phyloP scores from a whole-genome alignment of 2,888 invertebrate genomes.

The Entomobrya proxima region DNA sequence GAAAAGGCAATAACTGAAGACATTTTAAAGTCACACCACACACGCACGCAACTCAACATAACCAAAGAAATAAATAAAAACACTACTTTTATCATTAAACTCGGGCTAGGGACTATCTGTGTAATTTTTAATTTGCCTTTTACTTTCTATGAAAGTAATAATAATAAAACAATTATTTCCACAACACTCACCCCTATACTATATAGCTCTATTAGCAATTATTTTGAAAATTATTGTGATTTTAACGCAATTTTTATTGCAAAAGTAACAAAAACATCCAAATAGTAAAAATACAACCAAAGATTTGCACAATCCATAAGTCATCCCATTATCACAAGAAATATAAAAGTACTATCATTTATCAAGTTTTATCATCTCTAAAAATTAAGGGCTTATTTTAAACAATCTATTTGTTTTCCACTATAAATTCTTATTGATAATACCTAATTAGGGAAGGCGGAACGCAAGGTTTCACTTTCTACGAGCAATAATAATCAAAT shows the following conservation, averaged over 20 bases:
- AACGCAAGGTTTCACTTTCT: background rate
- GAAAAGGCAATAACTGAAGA: constrained; percentile 57
- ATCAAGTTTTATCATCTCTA: constrained; percentile 17
- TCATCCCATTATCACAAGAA: constrained; percentile 21
- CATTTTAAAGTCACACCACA: background rate
- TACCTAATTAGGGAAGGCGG: background rate
- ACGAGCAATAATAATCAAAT: background rate
- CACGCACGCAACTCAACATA: constrained; percentile 12
- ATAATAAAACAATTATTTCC: background rate
- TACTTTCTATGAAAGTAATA: constrained; percentile 1
- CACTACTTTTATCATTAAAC: background rate
- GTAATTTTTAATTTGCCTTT: background rate
- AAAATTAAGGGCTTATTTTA: background rate
- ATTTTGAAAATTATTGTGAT: constrained; percentile 58
- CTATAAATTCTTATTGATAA: no score
- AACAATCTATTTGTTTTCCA: background rate
- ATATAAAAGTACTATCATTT: background rate
- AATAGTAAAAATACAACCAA: constrained; percentile 53
- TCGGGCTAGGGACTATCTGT: background rate
- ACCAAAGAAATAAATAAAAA: constrained; percentile 50
- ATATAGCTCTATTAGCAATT: constrained; percentile 21
- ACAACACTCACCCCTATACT: background rate
- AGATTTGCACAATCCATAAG: constrained; percentile 65
- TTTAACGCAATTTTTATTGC: constrained; percentile 51
- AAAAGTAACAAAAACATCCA: constrained; percentile 44